Evolutionary conservation across 2,888 invertebrate genomes (phyloP).

Genomic region (Drosophila imparisetae): DNA sequence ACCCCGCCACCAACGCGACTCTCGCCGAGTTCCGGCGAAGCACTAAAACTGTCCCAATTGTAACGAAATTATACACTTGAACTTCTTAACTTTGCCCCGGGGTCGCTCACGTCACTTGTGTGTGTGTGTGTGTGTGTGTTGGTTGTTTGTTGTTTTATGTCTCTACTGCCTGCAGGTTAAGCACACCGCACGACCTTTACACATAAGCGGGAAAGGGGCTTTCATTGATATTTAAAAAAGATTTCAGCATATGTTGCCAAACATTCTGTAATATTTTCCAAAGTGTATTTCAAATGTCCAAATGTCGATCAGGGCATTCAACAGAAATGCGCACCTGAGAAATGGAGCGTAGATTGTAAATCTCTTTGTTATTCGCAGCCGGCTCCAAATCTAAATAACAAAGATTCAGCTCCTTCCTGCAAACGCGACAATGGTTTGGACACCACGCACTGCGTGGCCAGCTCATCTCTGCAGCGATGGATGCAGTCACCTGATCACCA

Average conservation of each 20-base stretch:
- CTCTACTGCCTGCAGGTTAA: constrained; percentile 14
- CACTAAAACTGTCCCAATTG: constrained; percentile 80
- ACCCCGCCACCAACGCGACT: constrained; percentile 49
- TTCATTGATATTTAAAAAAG: background rate
- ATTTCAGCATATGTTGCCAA: background rate
- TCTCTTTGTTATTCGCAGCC: no score
- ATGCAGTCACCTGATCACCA: no score
- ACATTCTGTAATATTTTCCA: background rate
- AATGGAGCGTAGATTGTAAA: no score
- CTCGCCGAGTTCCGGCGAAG: constrained; percentile 69
- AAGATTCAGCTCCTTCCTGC: no score
- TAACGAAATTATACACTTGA: constrained; percentile 79
- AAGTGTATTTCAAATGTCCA: background rate
- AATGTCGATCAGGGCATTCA: no score
- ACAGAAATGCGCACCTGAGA: no score
- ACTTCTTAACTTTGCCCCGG: constrained; percentile 69
- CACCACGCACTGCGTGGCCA: no score
- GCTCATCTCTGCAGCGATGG: no score
- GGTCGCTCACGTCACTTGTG: constrained; percentile 21
- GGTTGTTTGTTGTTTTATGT: constrained; percentile 35
- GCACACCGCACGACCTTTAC: constrained; percentile 12
- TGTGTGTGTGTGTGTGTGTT: constrained; percentile 10
- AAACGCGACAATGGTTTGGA: no score
- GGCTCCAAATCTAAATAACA: no score
- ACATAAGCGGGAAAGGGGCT: background rate